phyloP scores from a whole-genome alignment of 2,113 vertebrate species.

The Pantherophis guttatus region DNA sequence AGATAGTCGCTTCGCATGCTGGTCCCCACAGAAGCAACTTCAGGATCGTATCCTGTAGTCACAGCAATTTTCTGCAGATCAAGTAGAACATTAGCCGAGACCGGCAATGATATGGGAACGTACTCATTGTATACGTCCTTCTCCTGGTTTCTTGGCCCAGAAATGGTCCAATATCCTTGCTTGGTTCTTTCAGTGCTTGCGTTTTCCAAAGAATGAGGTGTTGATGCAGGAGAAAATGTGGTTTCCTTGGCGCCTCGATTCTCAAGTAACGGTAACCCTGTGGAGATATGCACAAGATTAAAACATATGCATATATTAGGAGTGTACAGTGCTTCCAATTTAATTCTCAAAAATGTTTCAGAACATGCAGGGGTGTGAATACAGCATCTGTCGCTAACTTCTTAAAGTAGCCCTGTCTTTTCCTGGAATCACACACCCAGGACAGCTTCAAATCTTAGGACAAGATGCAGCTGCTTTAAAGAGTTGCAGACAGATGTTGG shows the following conservation, averaged over 20 bases:
- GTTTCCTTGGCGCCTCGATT: background rate
- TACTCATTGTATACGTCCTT: rapidly evolving
- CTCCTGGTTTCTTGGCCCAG: background rate
- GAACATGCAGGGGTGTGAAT: background rate
- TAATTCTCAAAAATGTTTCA: background rate
- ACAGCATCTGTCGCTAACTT: background rate
- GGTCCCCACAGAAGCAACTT: background rate
- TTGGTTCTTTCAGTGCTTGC: background rate
- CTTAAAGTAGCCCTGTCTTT: background rate
- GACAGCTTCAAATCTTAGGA: background rate
- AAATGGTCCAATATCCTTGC: rapidly evolving
- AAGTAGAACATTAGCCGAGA: rapidly evolving
- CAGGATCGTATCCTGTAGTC: background rate
- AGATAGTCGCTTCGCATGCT: conserved; percentile 13
- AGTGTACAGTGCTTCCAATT: background rate
- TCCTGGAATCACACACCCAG: background rate
- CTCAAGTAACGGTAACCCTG: conserved; percentile 65
- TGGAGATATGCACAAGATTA: conserved; percentile 45
- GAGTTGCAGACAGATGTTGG: background rate
- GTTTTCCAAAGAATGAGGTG: rapidly evolving
- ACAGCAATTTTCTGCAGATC: rapidly evolving
- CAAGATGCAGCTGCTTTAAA: background rate
- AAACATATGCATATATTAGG: background rate
- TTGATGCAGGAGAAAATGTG: rapidly evolving
- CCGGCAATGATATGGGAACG: rapidly evolving